A percentile compares a stretch with the other conserved stretches of the same genome.
phyloP scores from a whole-genome alignment of 1,140 invertebrate species.

The Trichonephila inaurata region DNA sequence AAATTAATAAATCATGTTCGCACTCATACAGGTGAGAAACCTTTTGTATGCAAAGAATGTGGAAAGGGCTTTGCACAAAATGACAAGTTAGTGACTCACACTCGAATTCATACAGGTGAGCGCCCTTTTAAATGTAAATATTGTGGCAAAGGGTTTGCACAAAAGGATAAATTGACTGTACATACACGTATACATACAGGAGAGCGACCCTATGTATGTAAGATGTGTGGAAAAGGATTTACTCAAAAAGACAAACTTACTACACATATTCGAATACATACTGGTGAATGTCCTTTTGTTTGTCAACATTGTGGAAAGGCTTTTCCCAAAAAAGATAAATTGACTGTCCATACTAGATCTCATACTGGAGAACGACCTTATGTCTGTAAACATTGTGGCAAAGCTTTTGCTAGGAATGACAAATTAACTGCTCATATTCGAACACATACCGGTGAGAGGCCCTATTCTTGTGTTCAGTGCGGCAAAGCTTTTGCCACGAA shows the following conservation, averaged over 20 bases:
- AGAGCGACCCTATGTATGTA: constrained; percentile 89
- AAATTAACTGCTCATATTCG: constrained; percentile 82
- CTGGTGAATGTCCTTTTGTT: constrained; percentile 86
- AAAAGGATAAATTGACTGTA: constrained; percentile 85
- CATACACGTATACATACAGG: constrained; percentile 87
- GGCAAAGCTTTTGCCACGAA: constrained; percentile 83
- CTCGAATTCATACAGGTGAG: constrained; percentile 82
- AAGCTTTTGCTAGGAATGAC: constrained; percentile 84
- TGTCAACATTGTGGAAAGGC: constrained; percentile 86
- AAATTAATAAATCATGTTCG: constrained; percentile 79
- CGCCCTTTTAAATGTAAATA: constrained; percentile 83
- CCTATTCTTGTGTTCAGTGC: constrained; percentile 82
- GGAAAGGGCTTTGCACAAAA: constrained; percentile 78
- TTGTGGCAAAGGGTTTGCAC: constrained; percentile 85
- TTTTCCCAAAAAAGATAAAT: constrained; percentile 82
- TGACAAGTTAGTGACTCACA: constrained; percentile 68
- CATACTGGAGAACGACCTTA: constrained; percentile 82
- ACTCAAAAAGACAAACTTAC: constrained; percentile 71
- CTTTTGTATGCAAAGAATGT: constrained; percentile 82
- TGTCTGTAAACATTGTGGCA: constrained; percentile 82
- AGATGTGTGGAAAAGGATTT: constrained; percentile 84
- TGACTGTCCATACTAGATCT: constrained; percentile 84
- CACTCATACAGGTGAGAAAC: constrained; percentile 80
- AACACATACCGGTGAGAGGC: constrained; percentile 81
- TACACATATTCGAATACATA: constrained; percentile 84